phyloP scores from a whole-genome alignment of 1,140 invertebrate species.

The Elysia chlorotica region DNA sequence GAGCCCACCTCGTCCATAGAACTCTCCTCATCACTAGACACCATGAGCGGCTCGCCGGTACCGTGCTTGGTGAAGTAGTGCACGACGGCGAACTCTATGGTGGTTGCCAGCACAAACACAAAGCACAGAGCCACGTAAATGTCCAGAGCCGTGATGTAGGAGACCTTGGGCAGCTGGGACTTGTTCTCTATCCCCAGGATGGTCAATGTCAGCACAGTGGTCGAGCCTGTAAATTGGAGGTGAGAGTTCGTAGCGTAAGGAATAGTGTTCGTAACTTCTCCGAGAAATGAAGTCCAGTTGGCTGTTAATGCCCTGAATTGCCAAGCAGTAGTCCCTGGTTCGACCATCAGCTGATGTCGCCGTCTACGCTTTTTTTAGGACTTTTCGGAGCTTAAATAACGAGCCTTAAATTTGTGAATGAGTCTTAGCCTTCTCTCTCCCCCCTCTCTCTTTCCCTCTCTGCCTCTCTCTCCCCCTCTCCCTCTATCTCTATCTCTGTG shows the following conservation, averaged over 20 bases:
- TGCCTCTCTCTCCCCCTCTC: neutral
- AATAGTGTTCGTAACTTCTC: neutral
- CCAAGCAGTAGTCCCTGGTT: neutral
- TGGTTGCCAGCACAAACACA: conserved; percentile 85
- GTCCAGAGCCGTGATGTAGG: conserved; percentile 85
- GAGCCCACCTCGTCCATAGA: conserved; percentile 27
- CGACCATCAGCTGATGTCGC: neutral
- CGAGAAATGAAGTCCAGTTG: neutral
- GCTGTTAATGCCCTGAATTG: neutral
- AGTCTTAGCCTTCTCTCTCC: neutral
- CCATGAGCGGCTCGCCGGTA: conserved; percentile 70
- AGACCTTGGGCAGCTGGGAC: conserved; percentile 84
- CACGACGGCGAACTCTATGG: conserved; percentile 78
- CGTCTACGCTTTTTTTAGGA: no score
- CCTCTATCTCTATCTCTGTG: neutral
- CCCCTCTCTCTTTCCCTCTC: conserved; percentile 9
- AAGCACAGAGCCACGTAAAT: conserved; percentile 88
- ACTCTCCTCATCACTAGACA: conserved; percentile 27
- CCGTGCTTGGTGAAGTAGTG: conserved; percentile 90
- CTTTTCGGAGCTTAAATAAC: no score
- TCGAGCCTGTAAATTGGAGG: conserved; percentile 74
- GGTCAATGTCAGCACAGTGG: conserved; percentile 76
- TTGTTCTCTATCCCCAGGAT: conserved; percentile 87
- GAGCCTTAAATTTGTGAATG: no score
- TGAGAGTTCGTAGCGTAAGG: neutral